Evolutionary conservation across 1,140 invertebrate species (phyloP).

Genomic region (Hylaeus anthracinus): DNA sequence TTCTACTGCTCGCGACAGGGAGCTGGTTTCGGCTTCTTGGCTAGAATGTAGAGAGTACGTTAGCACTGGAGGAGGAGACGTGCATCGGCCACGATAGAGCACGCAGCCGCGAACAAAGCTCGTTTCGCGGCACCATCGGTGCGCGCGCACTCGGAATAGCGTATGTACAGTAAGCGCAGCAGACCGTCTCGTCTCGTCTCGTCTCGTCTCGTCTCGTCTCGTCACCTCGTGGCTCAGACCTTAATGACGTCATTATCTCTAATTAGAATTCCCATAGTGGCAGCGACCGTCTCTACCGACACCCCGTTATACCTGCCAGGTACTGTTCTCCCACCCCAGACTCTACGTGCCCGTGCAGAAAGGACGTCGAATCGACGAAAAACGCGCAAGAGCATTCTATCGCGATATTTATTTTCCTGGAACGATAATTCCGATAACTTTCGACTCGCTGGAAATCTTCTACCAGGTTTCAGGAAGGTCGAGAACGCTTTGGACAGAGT

Average conservation of each 20-base stretch:
- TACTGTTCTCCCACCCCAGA: not conserved
- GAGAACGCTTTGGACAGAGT: too few species aligned
- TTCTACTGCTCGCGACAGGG: conserved; percentile 16
- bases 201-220: conserved; percentile 68
- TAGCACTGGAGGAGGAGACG: conserved; percentile 25
- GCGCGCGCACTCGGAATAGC: conserved; percentile 57
- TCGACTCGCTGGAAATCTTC: not conserved
- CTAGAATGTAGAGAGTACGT: conserved; percentile 37
- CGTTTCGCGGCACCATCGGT: conserved; percentile 45
- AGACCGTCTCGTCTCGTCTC: conserved; percentile 77
- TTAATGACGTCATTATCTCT: conserved; percentile 80
- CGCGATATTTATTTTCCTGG: not conserved
- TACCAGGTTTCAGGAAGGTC: too few species aligned
- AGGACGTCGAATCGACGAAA: not conserved
- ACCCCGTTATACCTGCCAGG: conserved; percentile 67
- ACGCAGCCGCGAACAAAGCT: conserved; percentile 44
- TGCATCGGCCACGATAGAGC: conserved; percentile 33
- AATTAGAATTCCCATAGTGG: conserved; percentile 77
- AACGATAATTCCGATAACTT: not conserved
- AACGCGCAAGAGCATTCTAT: not conserved
- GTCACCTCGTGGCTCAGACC: conserved; percentile 77
- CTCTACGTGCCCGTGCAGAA: conserved; percentile 3
- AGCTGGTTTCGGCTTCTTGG: conserved; percentile 26
- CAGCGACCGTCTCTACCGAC: conserved; percentile 53
- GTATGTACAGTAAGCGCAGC: conserved; percentile 71